These are phyloP conservation scores for Polyergus mexicanus DNA, from an alignment of 1,140 invertebrate species.

Conservation along the genomic window DNA sequence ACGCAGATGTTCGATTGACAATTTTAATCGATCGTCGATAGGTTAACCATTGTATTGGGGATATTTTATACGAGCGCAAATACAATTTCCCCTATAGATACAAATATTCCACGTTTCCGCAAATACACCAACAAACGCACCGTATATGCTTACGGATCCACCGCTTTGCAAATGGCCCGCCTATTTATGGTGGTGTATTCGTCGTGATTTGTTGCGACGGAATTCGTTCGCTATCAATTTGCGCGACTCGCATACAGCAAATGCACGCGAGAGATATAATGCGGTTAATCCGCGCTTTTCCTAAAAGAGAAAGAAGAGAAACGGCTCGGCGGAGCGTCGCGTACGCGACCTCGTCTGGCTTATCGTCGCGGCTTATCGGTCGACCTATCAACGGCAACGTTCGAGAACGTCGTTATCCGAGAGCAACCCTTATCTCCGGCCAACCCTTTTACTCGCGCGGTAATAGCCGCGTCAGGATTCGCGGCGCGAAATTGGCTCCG, in stretches of 20 bases:
- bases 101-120: slow-evolving; percentile 53
- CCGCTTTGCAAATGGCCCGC: slow-evolving; percentile 51
- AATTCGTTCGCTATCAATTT: slow-evolving; percentile 57
- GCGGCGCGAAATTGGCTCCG: not conserved
- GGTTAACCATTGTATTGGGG: slow-evolving; percentile 35
- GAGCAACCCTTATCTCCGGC: slow-evolving; percentile 39
- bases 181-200: slow-evolving; percentile 55
- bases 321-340: not conserved
- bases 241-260: not conserved
- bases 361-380: slow-evolving; percentile 40
- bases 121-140: slow-evolving; percentile 53
- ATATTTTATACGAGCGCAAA: slow-evolving; percentile 46
- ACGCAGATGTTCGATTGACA: slow-evolving; percentile 7
- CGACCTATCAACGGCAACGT: slow-evolving; percentile 32
- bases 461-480: slow-evolving; percentile 6
- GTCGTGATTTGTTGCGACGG: slow-evolving; percentile 50
- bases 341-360: slow-evolving; percentile 33
- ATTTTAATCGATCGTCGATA: slow-evolving; percentile 32
- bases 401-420: slow-evolving; percentile 54
- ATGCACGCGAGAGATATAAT: slow-evolving; percentile 18
- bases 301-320: not conserved
- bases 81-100: slow-evolving; percentile 35
- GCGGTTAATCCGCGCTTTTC: slow-evolving; percentile 28
- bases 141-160: slow-evolving; percentile 31
- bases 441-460: slow-evolving; percentile 50